Percentiles rank a stretch among this genome's conserved stretches.
These are phyloP conservation scores for Scelioninae gen. 2 DNA, from an alignment of 2,888 invertebrate species.

Conservation along the genomic window DNA sequence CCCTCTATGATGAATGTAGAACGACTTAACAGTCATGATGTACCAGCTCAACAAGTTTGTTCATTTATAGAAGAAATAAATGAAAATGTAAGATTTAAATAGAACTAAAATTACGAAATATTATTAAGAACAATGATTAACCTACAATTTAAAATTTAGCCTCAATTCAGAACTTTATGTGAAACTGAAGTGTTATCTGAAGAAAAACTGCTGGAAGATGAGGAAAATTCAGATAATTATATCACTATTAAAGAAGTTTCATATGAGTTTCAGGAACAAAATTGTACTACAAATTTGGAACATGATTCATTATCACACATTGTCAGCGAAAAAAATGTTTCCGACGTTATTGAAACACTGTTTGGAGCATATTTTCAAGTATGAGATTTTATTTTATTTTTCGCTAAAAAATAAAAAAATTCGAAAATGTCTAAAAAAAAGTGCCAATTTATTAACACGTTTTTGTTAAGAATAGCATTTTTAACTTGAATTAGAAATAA, in stretches of 20 bases:
- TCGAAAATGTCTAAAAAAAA: too few species aligned
- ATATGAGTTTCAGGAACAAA: conserved; percentile 68
- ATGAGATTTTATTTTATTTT: conserved; percentile 27
- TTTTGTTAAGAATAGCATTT: too few species aligned
- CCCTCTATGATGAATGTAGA: conserved; percentile 79
- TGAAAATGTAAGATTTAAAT: too few species aligned
- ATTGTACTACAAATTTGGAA: conserved; percentile 75
- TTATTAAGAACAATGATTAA: too few species aligned
- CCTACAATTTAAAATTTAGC: too few species aligned
- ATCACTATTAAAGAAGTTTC: conserved; percentile 65
- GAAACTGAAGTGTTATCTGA: too few species aligned
- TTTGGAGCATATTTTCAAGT: conserved; percentile 84
- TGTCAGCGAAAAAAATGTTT: conserved; percentile 81
- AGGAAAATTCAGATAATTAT: conserved; percentile 70
- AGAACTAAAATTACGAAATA: too few species aligned
- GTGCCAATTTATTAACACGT: too few species aligned
- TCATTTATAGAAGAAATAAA: conserved; percentile 75
- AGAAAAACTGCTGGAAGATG: conserved; percentile 73
- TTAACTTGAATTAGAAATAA: too few species aligned
- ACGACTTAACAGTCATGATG: conserved; percentile 85
- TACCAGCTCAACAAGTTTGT: conserved; percentile 85
- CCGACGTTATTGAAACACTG: conserved; percentile 91
- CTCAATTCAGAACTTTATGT: too few species aligned
- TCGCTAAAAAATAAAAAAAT: too few species aligned
- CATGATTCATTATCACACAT: conserved; percentile 76